These are phyloP conservation scores for Himalopsyche phryganea DNA, from an alignment of 1,140 invertebrate genomes.

Conservation along the genomic window DNA sequence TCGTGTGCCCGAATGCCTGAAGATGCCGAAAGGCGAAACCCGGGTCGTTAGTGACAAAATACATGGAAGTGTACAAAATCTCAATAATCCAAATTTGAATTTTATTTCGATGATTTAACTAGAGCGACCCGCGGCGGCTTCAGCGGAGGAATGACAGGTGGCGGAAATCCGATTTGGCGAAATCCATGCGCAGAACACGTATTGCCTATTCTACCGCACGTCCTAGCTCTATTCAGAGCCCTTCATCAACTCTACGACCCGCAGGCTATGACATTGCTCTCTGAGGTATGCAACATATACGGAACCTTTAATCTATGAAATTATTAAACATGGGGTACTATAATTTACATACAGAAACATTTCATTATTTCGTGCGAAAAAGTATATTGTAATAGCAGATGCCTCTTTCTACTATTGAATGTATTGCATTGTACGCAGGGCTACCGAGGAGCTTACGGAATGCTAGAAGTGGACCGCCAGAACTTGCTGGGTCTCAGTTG, in stretches of 20 bases:
- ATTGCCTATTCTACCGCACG: constrained; percentile 70
- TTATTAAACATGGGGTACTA: too few species aligned
- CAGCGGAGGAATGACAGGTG: constrained; percentile 67
- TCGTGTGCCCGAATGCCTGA: too few species aligned
- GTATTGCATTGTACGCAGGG: constrained; percentile 45
- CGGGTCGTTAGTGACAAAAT: too few species aligned
- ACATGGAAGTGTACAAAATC: too few species aligned
- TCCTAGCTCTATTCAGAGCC: constrained; percentile 70
- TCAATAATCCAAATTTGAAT: too few species aligned
- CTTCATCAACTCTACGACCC: constrained; percentile 78
- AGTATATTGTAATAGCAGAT: too few species aligned
- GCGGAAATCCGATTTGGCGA: constrained; percentile 73
- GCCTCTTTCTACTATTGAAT: too few species aligned
- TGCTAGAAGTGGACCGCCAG: constrained; percentile 68
- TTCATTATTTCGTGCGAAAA: too few species aligned
- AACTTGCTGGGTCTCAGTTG: constrained; percentile 60
- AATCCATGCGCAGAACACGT: constrained; percentile 83
- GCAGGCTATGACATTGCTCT: constrained; percentile 57
- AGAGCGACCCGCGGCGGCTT: constrained; percentile 77
- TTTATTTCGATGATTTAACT: constrained; percentile 3
- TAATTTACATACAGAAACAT: too few species aligned
- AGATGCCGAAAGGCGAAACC: too few species aligned
- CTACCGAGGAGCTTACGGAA: constrained; percentile 64
- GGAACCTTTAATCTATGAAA: too few species aligned
- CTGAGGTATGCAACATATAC: constrained; percentile 56